These are phyloP conservation scores for Bujurquina vittata DNA, from an alignment of 2,113 vertebrate species.

Conservation along the genomic window DNA sequence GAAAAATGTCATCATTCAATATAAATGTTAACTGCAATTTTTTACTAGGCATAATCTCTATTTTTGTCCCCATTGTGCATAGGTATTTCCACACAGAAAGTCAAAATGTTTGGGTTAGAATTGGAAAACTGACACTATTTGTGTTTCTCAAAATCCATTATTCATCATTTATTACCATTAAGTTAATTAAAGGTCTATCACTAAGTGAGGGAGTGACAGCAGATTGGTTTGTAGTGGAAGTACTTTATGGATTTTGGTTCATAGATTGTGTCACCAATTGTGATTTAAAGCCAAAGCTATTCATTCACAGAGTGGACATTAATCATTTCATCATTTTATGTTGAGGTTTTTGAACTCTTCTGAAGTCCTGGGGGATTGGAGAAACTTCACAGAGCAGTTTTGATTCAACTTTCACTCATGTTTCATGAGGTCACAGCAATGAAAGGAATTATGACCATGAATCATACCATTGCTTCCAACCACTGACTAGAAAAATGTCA, in stretches of 20 bases:
- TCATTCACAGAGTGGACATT: not conserved
- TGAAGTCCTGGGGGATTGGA: not conserved
- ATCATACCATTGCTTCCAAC: conserved; percentile 36
- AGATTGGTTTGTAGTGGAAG: not conserved
- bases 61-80: not conserved
- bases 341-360: not conserved
- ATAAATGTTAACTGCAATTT: no score
- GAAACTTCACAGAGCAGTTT: conserved; percentile 29
- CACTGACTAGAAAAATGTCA: conserved; percentile 30
- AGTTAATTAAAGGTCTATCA: not conserved
- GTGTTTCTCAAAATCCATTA: not conserved
- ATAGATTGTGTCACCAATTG: not conserved
- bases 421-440: conserved; percentile 31
- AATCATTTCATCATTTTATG: conserved; percentile 8
- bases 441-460: conserved; percentile 46
- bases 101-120: not conserved
- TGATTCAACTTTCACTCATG: conserved; percentile 9
- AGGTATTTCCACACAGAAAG: not conserved
- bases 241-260: not conserved
- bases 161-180: not conserved
- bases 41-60: not conserved
- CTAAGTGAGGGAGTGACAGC: not conserved
- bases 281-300: not conserved
- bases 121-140: not conserved
- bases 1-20: not conserved